Evolutionary conservation across 2,797 vertebrate species (phyloP), one percentile per base, ranked within the genome.

Genomic region (Falco concolor): DNA sequence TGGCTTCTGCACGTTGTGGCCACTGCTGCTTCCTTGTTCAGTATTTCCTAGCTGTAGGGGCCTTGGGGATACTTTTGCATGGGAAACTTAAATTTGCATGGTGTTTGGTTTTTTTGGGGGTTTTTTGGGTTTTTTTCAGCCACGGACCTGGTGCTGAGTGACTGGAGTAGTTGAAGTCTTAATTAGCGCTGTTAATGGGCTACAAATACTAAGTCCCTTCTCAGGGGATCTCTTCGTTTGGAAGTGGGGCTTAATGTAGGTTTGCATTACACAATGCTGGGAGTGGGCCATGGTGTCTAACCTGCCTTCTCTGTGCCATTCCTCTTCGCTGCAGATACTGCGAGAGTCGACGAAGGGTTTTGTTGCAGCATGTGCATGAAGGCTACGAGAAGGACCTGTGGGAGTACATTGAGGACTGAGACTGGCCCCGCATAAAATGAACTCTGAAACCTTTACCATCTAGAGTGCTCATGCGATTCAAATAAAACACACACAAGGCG

Each of bases 381-480:
- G 99, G 99, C 98, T 99, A 99, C 88, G 99, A 99, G 98, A 99
- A 99, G 98, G 99, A 99, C 98, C 99, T 99, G 98, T 99, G 99
- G 99, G 99, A 99, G 97, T 99, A 99, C 98, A 99, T 99, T 92
- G 99, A 99, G 98, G 99, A 99, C 98, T 99, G 99, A 99, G 98
- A 97, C 97, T 97, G 96, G 98, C 98, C 98, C 98, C 15, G 97
- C 97, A 97, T 97, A 97, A 97, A 98, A 97, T 27, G 98, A 97
- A 98, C 98, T 98, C 97, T 98, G 97, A 98, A 98, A 98, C 98
- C 98, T 98, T 98, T 98, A 98, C 98, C 98, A 98, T 98, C 98
- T 98, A 98, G 99, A 99, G 98, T 98, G 98, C 98, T 99, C 98
- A 98, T 99, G 98, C 98, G 98, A 99, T 98, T 98, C 98, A 98